Evolutionary conservation across 2,888 invertebrate genomes (phyloP).

Genomic region (Dryadula phaetusa): DNA sequence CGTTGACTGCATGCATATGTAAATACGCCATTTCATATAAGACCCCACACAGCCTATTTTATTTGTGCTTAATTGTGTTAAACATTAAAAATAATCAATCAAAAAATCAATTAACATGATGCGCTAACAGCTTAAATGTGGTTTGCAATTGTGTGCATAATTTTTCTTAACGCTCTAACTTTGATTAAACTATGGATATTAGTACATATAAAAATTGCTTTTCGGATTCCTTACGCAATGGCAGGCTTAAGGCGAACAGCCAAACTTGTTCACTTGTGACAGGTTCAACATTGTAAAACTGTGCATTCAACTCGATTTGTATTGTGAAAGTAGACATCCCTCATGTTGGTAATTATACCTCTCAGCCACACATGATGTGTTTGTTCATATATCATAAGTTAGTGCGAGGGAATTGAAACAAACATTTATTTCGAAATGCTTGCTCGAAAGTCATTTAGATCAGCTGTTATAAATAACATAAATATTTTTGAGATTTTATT

Average conservation of each 20-base stretch:
- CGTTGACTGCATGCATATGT: too few relatives aligned
- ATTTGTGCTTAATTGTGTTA: neutral
- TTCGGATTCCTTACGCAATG: constrained; percentile 48
- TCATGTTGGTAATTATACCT: constrained; percentile 39
- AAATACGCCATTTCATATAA: too few relatives aligned
- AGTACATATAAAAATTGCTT: constrained; percentile 30
- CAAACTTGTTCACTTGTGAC: constrained; percentile 67
- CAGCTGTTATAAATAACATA: neutral
- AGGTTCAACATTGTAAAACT: constrained; percentile 53
- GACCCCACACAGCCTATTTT: too few relatives aligned
- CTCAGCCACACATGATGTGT: constrained; percentile 18
- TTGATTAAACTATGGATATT: constrained; percentile 35
- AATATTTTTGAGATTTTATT: neutral
- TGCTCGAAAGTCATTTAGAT: neutral
- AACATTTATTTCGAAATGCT: neutral
- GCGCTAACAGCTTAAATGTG: neutral
- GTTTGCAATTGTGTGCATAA: neutral
- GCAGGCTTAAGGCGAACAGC: constrained; percentile 54
- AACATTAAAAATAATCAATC: neutral
- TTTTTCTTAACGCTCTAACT: neutral
- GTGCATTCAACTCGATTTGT: constrained; percentile 48
- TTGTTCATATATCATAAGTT: constrained; percentile 22
- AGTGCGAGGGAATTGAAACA: neutral
- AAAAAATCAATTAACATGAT: too few relatives aligned
- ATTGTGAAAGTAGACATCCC: constrained; percentile 65